Base-by-base conservation (phyloP, 2,113 vertebrate species). In the Agapornis roseicollis region DNA sequence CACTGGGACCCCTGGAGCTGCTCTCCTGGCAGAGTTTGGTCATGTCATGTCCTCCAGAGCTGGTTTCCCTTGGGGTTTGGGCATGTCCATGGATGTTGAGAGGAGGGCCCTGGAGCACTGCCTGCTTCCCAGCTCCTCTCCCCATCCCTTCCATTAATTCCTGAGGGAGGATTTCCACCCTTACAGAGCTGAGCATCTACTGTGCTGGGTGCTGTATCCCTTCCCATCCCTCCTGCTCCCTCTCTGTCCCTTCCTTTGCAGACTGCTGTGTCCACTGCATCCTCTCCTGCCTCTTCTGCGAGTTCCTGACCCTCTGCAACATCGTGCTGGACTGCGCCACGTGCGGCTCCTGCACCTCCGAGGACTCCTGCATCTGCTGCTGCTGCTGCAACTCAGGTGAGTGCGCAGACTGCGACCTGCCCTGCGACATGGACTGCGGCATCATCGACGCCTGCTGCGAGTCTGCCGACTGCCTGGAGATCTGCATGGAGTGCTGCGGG, bases 401-500 rank as follows among this genome's bases (percentile, higher is more conserved):
- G 97, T 99, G 99, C 6, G 99, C 98, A 0, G 99, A 99, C 97
- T 99, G 99, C 58, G 99, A 99, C 97, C 98, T 99, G 96, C 99
- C 99, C 91, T 99, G 99, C 70, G 99, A 99, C 98, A 99, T 99
- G 98, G 99, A 99, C 98, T 99, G 99, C 71, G 99, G 99, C 97
- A 99, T 99, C 98, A 98, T 99, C 53, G 99, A 99, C 56, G 99
- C 99, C 91, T 99, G 99, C 98, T 99, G 99, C 77, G 99, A 99
- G 98, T 99, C 99, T 0, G 99, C 99, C 6, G 99, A 99, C 98
- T 99, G 99, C 97, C 98, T 99, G 94, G 99, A 99, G 98, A 99
- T 99, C 98, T 99, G 99, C 97, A 99, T 99, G 99, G 99, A 99
- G 98, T 99, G 99, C 98, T 99, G 99, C 13, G 99, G 99, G 70